Evolutionary conservation across 2,113 vertebrate species (phyloP).

Genomic region (Mystacornis crossleyi): DNA sequence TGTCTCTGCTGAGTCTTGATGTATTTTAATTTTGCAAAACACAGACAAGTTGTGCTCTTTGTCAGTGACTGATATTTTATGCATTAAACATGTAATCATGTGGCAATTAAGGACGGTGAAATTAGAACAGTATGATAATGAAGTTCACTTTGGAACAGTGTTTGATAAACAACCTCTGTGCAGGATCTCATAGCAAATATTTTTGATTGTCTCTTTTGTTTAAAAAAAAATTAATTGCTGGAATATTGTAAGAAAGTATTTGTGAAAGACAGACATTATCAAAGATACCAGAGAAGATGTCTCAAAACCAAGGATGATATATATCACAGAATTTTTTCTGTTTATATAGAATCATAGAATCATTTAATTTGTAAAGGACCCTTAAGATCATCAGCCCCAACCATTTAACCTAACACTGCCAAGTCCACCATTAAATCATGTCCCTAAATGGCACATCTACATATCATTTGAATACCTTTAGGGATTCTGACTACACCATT

Average conservation of each 20-base stretch:
- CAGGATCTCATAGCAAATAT: background rate
- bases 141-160: background rate
- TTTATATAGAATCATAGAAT: background rate
- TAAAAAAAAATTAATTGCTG: background rate
- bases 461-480: background rate
- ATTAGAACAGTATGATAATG: constrained; percentile 34
- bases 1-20: background rate
- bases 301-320: background rate
- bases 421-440: background rate
- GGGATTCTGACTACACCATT: background rate
- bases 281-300: background rate
- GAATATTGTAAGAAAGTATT: background rate
- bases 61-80: constrained; percentile 14
- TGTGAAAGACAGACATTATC: background rate
- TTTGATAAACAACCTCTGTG: background rate
- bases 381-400: background rate
- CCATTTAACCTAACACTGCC: background rate
- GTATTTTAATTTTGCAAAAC: background rate
- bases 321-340: background rate
- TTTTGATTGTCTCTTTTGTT: background rate
- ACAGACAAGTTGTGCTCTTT: background rate
- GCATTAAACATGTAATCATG: constrained; percentile 56
- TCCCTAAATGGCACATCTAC: background rate
- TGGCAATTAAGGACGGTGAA: background rate
- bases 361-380: background rate